Conservation (phyloP, 53 echinoderm and acorn worm genomes). For the Henricia sp. region DNA sequence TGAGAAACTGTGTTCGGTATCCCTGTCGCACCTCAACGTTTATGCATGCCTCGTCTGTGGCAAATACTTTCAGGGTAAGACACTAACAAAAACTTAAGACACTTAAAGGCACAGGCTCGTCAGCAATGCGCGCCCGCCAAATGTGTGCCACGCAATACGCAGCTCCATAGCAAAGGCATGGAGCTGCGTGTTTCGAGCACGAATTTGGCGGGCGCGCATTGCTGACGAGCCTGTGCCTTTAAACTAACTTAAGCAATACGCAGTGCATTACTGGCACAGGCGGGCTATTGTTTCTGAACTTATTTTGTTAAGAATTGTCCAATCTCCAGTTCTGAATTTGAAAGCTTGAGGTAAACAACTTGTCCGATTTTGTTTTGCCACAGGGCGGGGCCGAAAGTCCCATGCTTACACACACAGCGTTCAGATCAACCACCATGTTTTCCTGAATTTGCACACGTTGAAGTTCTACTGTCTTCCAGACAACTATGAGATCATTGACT, state of each 20-base stretch:
- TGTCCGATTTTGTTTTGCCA: not conserved
- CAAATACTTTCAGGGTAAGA: slow-evolving; percentile 95
- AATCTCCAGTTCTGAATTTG: not conserved
- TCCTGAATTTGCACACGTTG: slow-evolving; percentile 93
- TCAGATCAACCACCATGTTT: slow-evolving; percentile 95
- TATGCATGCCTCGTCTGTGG: slow-evolving; percentile 97
- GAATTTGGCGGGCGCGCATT: too few species aligned
- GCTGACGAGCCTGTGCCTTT: too few species aligned
- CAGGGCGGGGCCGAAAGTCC: slow-evolving; percentile 98
- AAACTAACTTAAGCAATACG: not conserved
- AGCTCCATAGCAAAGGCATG: too few species aligned
- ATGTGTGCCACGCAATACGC: too few species aligned
- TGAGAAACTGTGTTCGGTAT: slow-evolving; percentile 96
- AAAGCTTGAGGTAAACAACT: not conserved
- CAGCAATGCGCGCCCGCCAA: too few species aligned
- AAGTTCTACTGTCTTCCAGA: slow-evolving; percentile 98
- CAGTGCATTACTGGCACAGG: not conserved
- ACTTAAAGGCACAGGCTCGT: too few species aligned
- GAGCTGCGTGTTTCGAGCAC: too few species aligned
- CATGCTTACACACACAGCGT: slow-evolving; percentile 99
- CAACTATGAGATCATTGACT: slow-evolving; percentile 97
- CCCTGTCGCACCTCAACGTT: slow-evolving; percentile 93
- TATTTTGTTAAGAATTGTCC: not conserved
- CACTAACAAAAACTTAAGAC: too few species aligned
- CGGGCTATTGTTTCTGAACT: not conserved